phyloP scores from a whole-genome alignment of 2,113 vertebrate species.

The Nothoprocta perdicaria region DNA sequence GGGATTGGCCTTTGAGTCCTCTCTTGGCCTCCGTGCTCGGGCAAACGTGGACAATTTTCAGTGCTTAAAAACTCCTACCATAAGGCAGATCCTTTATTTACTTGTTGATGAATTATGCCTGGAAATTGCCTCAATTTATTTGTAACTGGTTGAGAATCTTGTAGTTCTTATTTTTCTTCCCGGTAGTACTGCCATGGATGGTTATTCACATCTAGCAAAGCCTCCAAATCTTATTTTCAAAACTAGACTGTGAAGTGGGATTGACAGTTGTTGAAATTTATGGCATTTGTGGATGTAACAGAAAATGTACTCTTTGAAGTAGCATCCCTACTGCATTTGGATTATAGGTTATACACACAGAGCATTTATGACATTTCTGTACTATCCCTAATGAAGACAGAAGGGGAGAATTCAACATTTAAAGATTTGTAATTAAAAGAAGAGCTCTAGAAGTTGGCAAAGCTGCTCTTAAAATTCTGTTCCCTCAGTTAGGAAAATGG shows the following conservation, averaged over 20 bases:
- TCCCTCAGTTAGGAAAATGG: slow-evolving; percentile 32
- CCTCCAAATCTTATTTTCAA: slow-evolving; percentile 48
- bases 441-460: slow-evolving; percentile 37
- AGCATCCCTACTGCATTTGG: neutral
- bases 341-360: neutral
- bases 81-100: slow-evolving; percentile 1
- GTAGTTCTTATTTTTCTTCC: slow-evolving; percentile 53
- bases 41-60: neutral
- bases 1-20: fast-evolving
- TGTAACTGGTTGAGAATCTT: slow-evolving; percentile 13
- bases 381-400: neutral
- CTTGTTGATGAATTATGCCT: neutral
- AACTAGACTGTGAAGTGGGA: slow-evolving; percentile 33
- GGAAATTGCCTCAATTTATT: slow-evolving; percentile 37
- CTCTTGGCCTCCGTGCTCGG: neutral
- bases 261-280: slow-evolving; percentile 49
- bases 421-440: neutral
- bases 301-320: slow-evolving; percentile 14
- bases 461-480: slow-evolving; percentile 9
- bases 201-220: slow-evolving; percentile 52
- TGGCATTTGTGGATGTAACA: slow-evolving; percentile 22
- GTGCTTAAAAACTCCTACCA: neutral
- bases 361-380: neutral
- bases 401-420: neutral
- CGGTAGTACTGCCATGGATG: neutral